These are phyloP conservation scores for Morpho deidamia DNA, from an alignment of 2,888 invertebrate genomes.

Conservation along the genomic window DNA sequence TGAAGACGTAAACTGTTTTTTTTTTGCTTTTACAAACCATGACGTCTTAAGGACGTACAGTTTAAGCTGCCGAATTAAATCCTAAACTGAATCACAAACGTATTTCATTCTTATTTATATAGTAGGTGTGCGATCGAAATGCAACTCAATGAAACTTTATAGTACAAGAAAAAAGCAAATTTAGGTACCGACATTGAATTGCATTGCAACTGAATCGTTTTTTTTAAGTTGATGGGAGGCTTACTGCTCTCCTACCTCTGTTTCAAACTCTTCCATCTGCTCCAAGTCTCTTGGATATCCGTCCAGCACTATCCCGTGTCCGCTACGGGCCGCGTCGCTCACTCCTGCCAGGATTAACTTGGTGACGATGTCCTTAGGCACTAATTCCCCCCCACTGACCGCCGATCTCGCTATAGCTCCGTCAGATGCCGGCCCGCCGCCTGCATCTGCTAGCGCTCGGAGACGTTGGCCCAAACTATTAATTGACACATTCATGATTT, in stretches of 20 bases:
- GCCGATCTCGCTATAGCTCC: constrained; percentile 83
- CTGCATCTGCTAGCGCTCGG: constrained; percentile 83
- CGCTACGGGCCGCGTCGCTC: constrained; percentile 70
- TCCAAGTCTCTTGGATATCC: constrained; percentile 95
- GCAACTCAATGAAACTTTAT: no score
- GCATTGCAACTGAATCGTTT: no score
- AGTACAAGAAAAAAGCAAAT: no score
- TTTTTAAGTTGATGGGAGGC: no score
- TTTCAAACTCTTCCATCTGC: constrained; percentile 93
- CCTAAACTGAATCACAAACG: no score
- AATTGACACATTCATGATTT: not conserved
- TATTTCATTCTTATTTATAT: no score
- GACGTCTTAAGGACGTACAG: no score
- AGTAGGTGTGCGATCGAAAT: no score
- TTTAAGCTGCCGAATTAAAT: no score
- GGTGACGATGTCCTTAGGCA: constrained; percentile 86
- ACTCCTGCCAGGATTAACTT: constrained; percentile 86
- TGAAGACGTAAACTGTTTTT: no score
- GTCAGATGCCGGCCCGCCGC: constrained; percentile 80
- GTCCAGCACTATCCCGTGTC: constrained; percentile 92
- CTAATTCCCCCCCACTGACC: constrained; percentile 89
- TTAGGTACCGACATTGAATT: no score
- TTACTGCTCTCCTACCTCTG: constrained; percentile 88
- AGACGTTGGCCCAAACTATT: constrained; percentile 86
- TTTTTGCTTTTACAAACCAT: no score